Evolutionary conservation across 2,797 vertebrate species (phyloP).

Genomic region (Tauraco hartlaubi): DNA sequence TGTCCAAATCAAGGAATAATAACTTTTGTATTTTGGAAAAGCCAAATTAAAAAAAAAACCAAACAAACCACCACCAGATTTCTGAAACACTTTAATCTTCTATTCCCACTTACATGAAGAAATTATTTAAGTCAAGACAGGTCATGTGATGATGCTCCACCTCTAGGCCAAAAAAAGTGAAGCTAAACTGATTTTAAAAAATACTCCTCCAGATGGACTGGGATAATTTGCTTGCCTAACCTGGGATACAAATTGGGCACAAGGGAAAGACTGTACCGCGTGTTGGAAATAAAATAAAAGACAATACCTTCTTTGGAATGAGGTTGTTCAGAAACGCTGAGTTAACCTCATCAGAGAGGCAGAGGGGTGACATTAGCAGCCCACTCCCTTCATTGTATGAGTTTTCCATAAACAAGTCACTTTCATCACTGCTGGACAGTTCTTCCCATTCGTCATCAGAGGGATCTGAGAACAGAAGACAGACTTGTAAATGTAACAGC

Average conservation of each 20-base stretch:
- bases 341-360: constrained; percentile 93
- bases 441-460: constrained; percentile 98
- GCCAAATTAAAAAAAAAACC: not conserved
- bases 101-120: not conserved
- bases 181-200: not conserved
- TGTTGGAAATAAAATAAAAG: not conserved
- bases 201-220: not conserved
- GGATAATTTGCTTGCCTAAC: not conserved
- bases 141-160: not conserved
- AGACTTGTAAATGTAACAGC: not conserved
- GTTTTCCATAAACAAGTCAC: constrained; percentile 88
- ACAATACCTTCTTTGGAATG: constrained; percentile 91
- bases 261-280: not conserved
- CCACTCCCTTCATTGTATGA: constrained; percentile 79
- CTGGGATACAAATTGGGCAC: not conserved
- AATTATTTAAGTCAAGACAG: not conserved
- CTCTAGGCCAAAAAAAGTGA: not conserved
- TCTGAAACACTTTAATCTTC: not conserved
- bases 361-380: constrained; percentile 90
- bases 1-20: not conserved
- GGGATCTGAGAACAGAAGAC: constrained; percentile 81
- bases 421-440: constrained; percentile 94
- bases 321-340: constrained; percentile 87
- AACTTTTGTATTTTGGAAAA: not conserved
- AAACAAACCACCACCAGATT: not conserved